Conservation (phyloP, 2,888 invertebrate genomes). For the Epinotia brunnichana region DNA sequence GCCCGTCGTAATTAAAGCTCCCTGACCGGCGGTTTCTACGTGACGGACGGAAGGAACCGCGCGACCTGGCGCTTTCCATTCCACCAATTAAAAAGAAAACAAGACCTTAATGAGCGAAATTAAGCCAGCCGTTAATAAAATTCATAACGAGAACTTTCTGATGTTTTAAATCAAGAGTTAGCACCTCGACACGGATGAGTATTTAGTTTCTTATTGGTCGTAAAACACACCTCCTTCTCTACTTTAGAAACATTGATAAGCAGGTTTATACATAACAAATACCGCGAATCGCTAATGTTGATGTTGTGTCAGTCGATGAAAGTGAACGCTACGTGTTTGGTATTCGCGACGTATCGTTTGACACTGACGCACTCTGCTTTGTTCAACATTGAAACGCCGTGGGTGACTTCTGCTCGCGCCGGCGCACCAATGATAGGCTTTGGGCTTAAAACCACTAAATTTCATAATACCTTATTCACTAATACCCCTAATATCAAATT, state of each 20-base stretch:
- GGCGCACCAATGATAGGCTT: too few species aligned
- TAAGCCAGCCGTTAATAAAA: constrained; percentile 49
- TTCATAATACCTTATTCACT: too few species aligned
- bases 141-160: constrained; percentile 42
- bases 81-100: constrained; percentile 50
- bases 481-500: too few species aligned
- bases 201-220: constrained; percentile 41
- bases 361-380: constrained; percentile 71
- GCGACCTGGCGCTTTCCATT: constrained; percentile 52
- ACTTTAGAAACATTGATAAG: constrained; percentile 51
- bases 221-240: constrained; percentile 55
- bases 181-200: not conserved
- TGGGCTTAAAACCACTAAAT: too few species aligned
- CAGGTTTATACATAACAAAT: constrained; percentile 58
- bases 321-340: constrained; percentile 80
- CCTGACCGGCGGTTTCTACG: constrained; percentile 50
- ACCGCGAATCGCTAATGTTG: constrained; percentile 60
- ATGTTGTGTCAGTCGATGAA: constrained; percentile 71
- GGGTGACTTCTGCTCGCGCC: constrained; percentile 27
- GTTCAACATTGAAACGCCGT: constrained; percentile 53
- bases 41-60: constrained; percentile 53
- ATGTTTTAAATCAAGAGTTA: constrained; percentile 39
- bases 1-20: constrained; percentile 56
- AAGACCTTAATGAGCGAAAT: constrained; percentile 48
- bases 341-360: constrained; percentile 70